A percentile compares a stretch with the other conserved stretches of the same genome.
Evolutionary conservation across 2,113 vertebrate species (phyloP).

Genomic region (Pimephales promelas): DNA sequence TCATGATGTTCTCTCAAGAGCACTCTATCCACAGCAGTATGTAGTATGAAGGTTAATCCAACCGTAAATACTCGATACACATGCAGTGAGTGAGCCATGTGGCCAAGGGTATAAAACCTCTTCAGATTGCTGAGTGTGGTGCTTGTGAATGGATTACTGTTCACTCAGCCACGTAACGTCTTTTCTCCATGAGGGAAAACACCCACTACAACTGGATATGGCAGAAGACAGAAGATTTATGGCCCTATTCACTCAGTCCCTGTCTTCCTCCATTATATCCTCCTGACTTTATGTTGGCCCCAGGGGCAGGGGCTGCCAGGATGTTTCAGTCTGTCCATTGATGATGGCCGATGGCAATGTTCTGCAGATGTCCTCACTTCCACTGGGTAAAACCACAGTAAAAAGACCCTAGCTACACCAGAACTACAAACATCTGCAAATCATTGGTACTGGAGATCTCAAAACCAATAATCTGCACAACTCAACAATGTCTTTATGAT

Average conservation of each 20-base stretch:
- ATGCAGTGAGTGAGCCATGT: slow-evolving; percentile 33
- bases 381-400: slow-evolving; percentile 46
- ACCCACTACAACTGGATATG: slow-evolving; percentile 42
- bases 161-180: slow-evolving; percentile 57
- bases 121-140: slow-evolving; percentile 47
- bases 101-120: slow-evolving; percentile 52
- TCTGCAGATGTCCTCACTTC: slow-evolving; percentile 43
- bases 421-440: slow-evolving; percentile 57
- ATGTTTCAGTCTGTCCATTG: slow-evolving; percentile 45
- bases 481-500: slow-evolving; percentile 28
- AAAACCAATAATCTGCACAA: slow-evolving; percentile 26
- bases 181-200: slow-evolving; percentile 53
- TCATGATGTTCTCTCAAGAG: neutral
- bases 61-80: slow-evolving; percentile 43
- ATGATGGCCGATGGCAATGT: slow-evolving; percentile 31
- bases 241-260: slow-evolving; percentile 33
- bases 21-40: neutral
- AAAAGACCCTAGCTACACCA: slow-evolving; percentile 36
- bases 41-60: slow-evolving; percentile 49
- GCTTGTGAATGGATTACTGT: slow-evolving; percentile 57
- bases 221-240: slow-evolving; percentile 20
- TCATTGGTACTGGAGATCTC: slow-evolving; percentile 39
- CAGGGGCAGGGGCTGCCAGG: slow-evolving; percentile 48
- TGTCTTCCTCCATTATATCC: slow-evolving; percentile 27
- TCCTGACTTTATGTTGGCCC: slow-evolving; percentile 34